Base-by-base conservation (phyloP, 2,797 vertebrate species). In the Dendrocincla fuliginosa region DNA sequence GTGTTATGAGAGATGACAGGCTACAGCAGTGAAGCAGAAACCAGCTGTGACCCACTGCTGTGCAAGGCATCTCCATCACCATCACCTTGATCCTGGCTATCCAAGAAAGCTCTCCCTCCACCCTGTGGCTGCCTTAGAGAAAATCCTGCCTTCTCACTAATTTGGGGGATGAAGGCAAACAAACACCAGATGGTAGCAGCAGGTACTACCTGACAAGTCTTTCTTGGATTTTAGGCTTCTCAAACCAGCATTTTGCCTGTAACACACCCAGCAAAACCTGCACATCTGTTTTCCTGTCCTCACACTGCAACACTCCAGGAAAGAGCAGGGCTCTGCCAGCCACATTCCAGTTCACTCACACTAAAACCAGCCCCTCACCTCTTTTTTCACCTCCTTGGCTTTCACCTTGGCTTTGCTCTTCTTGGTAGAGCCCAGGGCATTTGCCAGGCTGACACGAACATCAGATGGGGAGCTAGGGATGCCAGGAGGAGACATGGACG, bases 381-480 rank as follows among this genome's bases (percentile, higher is more conserved):
- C 98, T 90, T 98, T 98, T 95, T 99, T 98, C 59, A 98, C 98
- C 96, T 99, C 99, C 97, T 98, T 98, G 95, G 98, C 97, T 97
- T 99, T 99, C 93, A 98, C 96, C 94, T 98, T 99, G 91, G 98
- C 96, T 98, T 99, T 99, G 97, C 89, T 99, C 95, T 99, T 99
- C 97, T 98, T 98, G 52, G 96, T 93, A 8, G 98, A 97, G 69
- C 98, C 97, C 89, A 99, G 92, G 20, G 98, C 94, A 76, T 50
- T 95, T 0, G 96, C 92, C 47, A 98, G 97, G 25, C 98, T 94
- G 24, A 97, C 94, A 28, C 98, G 97, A 93, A 96, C 88, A n/a
- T 99, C 99, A 3, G 98, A 70, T 27, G 98, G 77, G 97, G 98
- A 97, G 97, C 98, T 95, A 63, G 98, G 98, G 50, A 96, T 95